Evolutionary conservation across 2,113 vertebrate genomes (phyloP), one percentile per base, ranked within the genome.

Genomic region (Cisticola juncidis): DNA sequence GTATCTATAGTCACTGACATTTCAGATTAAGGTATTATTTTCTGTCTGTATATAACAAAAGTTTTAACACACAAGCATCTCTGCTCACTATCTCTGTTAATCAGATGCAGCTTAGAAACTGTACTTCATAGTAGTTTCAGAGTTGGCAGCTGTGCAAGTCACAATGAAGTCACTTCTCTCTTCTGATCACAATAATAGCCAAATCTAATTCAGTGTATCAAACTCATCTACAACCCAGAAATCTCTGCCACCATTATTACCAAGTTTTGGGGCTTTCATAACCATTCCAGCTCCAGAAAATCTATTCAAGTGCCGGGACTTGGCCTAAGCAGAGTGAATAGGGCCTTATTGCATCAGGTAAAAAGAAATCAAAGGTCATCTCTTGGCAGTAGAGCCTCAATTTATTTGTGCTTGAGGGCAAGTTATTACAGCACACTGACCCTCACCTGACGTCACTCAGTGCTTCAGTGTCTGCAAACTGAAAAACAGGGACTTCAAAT

Each of bases 341-440:
- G 19, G 31, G 26, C 24, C 42, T 80, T 79, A 92, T 10, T 93
- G 71, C 56, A 1, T 53, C 56, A 94, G 90, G 92, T 86, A 48
- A 78, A 94, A 88, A 92, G 57, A 91, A 95, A 94, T 71, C 80
- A 91, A 93, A 96, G 95, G 90, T 92, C 80, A 95, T 24, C 65
- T 45, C 76, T 76, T 94, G 94, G 93, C 90, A 92, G 51, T 6
- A 81, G 47, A 83, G n/a, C 20, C 47, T 84, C n/a, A 95, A 79
- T 9, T 64, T 70, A 69, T 70, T 74, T 88, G 71, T 81, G 82
- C 76, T 74, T 12, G n/a, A 71, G 42, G 66, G 66, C 66, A 81
- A 60, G 38, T 86, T 83, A 83, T 78, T 90, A 45, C 9, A 83
- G 68, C 56, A 64, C 85, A 86, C 44, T 92, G 94, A 95, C 85